Conservation (phyloP, 2,797 vertebrate species). For the Oreochromis mossambicus region DNA sequence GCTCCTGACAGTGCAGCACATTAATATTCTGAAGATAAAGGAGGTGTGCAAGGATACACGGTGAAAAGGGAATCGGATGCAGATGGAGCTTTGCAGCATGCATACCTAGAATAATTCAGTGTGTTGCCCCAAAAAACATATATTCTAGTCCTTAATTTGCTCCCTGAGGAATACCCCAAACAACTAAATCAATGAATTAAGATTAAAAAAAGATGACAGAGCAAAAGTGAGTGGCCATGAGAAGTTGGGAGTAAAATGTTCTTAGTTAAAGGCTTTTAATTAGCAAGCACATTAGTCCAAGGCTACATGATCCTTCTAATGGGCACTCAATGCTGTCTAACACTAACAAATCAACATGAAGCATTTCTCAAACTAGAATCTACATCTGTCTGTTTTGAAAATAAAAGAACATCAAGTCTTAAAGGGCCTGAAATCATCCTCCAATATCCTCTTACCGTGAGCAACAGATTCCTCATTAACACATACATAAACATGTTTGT, state of each 20-base stretch:
- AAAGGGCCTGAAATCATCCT: accelerated
- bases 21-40: slow-evolving; percentile 65
- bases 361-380: background rate
- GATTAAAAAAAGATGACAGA: slow-evolving; percentile 16
- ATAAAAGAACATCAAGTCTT: background rate
- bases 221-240: background rate
- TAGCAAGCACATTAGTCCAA: background rate
- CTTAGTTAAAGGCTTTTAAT: background rate
- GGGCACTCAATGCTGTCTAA: background rate
- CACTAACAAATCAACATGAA: background rate
- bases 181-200: slow-evolving; percentile 26
- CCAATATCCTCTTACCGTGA: background rate
- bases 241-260: background rate
- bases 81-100: slow-evolving; percentile 45
- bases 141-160: slow-evolving; percentile 37
- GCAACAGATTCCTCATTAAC: background rate
- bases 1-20: slow-evolving; percentile 57
- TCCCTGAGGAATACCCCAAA: slow-evolving; percentile 52
- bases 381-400: background rate
- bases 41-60: slow-evolving; percentile 28
- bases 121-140: background rate
- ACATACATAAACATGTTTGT: background rate
- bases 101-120: slow-evolving; percentile 48
- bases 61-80: slow-evolving; percentile 49
- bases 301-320: background rate